Evolutionary conservation across 2,113 vertebrate genomes (phyloP).

Genomic region (Capreolus pygargus): DNA sequence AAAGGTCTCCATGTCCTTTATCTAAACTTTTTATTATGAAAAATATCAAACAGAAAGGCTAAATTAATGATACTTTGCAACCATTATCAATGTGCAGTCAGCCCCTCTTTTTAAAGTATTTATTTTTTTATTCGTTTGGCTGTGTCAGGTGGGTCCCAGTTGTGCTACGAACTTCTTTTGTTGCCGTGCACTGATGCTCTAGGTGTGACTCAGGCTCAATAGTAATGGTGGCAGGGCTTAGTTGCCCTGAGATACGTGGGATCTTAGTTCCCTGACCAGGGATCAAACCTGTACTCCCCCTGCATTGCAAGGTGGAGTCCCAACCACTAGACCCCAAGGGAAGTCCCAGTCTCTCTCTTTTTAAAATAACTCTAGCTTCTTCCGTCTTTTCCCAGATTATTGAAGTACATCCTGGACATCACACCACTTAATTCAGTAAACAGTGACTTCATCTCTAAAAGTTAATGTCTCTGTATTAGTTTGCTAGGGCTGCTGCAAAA

Average conservation of each 20-base stretch:
- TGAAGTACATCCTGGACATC: neutral
- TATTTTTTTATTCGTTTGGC: neutral
- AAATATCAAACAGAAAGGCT: neutral
- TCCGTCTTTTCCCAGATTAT: neutral
- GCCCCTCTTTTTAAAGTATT: neutral
- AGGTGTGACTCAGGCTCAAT: neutral
- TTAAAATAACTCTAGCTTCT: neutral
- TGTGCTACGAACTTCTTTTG: neutral
- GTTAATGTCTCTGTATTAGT: neutral
- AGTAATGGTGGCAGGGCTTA: neutral
- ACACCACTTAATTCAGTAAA: neutral
- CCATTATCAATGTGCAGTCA: neutral
- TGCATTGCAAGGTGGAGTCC: neutral
- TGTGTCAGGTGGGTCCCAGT: neutral
- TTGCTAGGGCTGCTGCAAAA: neutral
- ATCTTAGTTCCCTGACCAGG: neutral
- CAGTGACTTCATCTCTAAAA: neutral
- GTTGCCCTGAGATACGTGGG: neutral
- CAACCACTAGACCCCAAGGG: neutral
- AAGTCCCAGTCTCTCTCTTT: neutral
- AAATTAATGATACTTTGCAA: neutral
- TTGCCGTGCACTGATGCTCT: too few relatives aligned
- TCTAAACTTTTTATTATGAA: neutral
- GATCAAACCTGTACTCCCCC: neutral
- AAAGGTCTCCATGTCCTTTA: neutral